phyloP scores from a whole-genome alignment of 2,797 vertebrate species.

The Periophthalmus magnuspinnatus region DNA sequence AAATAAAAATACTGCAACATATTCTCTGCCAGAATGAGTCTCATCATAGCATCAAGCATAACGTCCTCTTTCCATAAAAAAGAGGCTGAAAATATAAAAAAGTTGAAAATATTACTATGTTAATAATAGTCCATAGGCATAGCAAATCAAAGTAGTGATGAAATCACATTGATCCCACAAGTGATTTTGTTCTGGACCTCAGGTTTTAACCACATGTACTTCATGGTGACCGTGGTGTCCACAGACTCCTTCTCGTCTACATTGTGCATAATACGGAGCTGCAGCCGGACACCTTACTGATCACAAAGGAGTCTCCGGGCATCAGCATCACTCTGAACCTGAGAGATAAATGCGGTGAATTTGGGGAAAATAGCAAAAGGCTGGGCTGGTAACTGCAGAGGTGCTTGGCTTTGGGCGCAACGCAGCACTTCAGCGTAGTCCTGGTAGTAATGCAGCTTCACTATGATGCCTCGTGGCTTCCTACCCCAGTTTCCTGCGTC shows the following conservation, averaged over 20 bases:
- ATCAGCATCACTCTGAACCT: neutral
- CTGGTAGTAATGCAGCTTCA: neutral
- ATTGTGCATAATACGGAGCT: neutral
- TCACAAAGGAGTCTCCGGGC: neutral
- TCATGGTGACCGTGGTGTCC: neutral
- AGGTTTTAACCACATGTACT: neutral
- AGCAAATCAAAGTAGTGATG: neutral
- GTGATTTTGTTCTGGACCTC: neutral
- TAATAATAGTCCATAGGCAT: neutral
- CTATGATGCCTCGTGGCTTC: neutral
- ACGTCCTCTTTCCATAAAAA: neutral
- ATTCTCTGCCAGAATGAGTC: neutral
- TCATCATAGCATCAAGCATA: neutral
- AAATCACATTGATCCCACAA: neutral
- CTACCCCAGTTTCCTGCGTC: no score
- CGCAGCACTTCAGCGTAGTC: no score
- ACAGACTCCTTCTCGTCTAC: no score
- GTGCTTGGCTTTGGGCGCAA: neutral
- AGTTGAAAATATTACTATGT: neutral
- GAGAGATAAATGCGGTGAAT: neutral
- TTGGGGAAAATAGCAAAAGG: no score
- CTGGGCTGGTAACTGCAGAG: neutral
- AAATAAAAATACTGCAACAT: neutral
- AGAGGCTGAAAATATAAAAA: neutral
- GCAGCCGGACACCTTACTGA: no score